Evolutionary conservation across 1,140 invertebrate genomes (phyloP).

Genomic region (Caerostris extrusa): DNA sequence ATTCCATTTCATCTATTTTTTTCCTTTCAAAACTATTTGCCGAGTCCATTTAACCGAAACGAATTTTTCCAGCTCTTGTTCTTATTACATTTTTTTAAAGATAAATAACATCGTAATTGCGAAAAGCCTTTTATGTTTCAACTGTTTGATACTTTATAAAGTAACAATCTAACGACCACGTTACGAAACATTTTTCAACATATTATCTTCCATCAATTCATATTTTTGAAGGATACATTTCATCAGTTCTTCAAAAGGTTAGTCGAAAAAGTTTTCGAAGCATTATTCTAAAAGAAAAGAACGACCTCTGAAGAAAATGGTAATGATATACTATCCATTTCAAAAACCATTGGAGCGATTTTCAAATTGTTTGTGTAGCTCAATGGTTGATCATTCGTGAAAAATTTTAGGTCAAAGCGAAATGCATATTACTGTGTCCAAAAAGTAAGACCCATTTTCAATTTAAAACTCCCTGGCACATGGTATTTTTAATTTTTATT

Average conservation of each 20-base stretch:
- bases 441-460: no score
- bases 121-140: no score
- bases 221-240: constrained; percentile 19
- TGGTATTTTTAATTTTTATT: no score
- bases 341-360: not conserved
- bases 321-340: not conserved
- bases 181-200: not conserved
- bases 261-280: not conserved
- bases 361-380: not conserved
- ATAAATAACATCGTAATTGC: no score
- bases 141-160: no score
- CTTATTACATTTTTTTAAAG: no score
- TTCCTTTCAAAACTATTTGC: no score
- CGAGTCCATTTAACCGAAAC: no score
- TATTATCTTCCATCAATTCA: not conserved
- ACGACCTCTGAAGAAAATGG: not conserved
- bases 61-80: no score
- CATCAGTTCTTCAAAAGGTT: not conserved
- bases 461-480: no score
- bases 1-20: no score
- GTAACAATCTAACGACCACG: not conserved
- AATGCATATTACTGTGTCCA: not conserved
- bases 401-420: not conserved
- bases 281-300: not conserved
- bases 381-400: not conserved